Conservation (phyloP, 2,113 vertebrate species). For the Spizaetus ornatus region DNA sequence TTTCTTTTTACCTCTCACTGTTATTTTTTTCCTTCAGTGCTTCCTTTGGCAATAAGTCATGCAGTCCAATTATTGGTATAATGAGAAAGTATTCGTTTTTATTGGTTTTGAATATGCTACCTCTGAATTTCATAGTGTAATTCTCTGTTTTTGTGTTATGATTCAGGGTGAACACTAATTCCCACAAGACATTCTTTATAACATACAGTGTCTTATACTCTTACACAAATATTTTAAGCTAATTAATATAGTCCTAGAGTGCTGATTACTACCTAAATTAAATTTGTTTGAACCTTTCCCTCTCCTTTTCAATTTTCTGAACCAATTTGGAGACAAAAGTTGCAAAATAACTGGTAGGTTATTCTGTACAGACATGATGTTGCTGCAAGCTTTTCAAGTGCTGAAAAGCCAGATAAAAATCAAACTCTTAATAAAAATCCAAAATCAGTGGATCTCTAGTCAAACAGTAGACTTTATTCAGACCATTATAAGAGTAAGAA, state of each 20-base stretch:
- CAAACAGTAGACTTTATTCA: background rate
- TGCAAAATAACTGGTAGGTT: background rate
- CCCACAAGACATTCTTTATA: background rate
- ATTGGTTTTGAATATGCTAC: background rate
- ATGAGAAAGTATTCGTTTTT: background rate
- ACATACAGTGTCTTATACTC: background rate
- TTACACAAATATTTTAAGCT: background rate
- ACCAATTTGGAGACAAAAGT: background rate
- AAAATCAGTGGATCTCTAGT: background rate
- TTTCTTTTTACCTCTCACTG: background rate
- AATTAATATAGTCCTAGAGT: background rate
- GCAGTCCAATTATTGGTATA: background rate
- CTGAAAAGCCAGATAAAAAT: background rate
- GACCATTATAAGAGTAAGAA: background rate
- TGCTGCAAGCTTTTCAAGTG: background rate
- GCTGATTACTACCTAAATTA: background rate
- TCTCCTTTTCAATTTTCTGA: background rate
- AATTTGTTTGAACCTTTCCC: background rate
- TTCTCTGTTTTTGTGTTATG: background rate
- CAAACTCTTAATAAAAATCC: background rate
- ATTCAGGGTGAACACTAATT: background rate
- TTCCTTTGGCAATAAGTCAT: background rate
- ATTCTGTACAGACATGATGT: background rate
- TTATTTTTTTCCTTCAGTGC: background rate
- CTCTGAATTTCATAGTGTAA: background rate